These are phyloP conservation scores for Corbicula japonica DNA, from an alignment of 2,888 invertebrate species.

Conservation along the genomic window DNA sequence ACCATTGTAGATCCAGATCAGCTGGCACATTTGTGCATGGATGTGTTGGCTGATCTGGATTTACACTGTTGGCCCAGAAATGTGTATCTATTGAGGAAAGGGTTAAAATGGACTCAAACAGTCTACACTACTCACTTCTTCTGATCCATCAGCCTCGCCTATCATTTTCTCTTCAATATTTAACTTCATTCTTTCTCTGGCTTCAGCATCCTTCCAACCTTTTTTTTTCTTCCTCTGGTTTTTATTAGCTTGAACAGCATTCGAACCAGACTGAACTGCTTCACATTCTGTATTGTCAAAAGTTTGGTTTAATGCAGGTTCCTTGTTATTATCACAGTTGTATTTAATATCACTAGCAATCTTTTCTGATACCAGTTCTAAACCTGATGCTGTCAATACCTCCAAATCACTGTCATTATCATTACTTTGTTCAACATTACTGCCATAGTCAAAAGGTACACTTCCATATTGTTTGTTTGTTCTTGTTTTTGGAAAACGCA, in stretches of 20 bases:
- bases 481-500: constrained; percentile 84
- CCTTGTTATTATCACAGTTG: constrained; percentile 4
- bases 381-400: constrained; percentile 67
- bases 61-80: no score
- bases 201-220: constrained; percentile 62
- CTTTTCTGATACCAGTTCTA: constrained; percentile 54
- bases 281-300: background rate
- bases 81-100: no score
- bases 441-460: constrained; percentile 87
- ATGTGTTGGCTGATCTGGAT: no score
- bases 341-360: constrained; percentile 4
- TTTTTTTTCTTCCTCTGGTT: constrained; percentile 2
- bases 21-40: no score
- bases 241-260: background rate
- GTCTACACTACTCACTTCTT: constrained; percentile 64
- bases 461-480: constrained; percentile 86
- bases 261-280: background rate
- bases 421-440: constrained; percentile 50
- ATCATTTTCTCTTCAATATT: constrained; percentile 82
- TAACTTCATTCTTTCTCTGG: constrained; percentile 69
- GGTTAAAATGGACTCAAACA: no score
- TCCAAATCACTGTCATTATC: constrained; percentile 55
- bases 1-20: no score
- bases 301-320: background rate
- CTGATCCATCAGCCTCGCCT: constrained; percentile 64